Evolutionary conservation across 2,797 vertebrate species (phyloP), one percentile per base, ranked within the genome.

Genomic region (Gallinago stenura): DNA sequence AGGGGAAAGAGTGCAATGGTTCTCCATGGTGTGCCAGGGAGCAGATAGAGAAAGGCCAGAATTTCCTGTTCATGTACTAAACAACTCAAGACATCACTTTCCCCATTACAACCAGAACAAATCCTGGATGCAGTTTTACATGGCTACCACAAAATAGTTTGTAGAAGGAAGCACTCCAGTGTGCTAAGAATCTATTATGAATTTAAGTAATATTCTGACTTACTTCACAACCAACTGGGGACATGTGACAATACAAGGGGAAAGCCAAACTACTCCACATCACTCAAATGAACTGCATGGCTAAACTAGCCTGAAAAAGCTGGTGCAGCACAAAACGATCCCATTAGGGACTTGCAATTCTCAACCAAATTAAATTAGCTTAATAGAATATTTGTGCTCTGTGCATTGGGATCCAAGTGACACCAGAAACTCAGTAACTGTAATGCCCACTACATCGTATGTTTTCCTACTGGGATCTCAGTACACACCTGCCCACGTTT

Each of bases 381-480:
- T 17, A 61, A 83, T 2, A 43, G 80, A 57, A 41, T 9, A 11
- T 53, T 35, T 58, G n/a, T 50, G 62, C 45, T 78, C 17, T 25
- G n/a, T 4, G 39, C 72, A 61, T 66, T 65, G 66, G 30, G 60
- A 57, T 95, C 50, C 77, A 24, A 31, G 64, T 19, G 79, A 56
- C 62, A 15, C 50, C 12, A 69, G 30, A 3, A 41, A 4, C 15
- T 41, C 86, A 68, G 43, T 26, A 76, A 60, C 56, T 51, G 62
- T 0, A 65, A 26, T 58, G 75, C 30, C 89, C 73, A n/a, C 31
- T 5, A 2, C 60, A 28, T 6, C 0, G 0, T 6, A 12, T 6
- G 41, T 31, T 68, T 30, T 37, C 72, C 73, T 60, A 8, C 24
- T 8, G 37, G 72, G 71, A 84, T 68, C 71, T 31, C 65, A 15